Evolutionary conservation across 2,888 invertebrate species (phyloP), one percentile per base, ranked within the genome.

Genomic region (Torymus texanus): DNA sequence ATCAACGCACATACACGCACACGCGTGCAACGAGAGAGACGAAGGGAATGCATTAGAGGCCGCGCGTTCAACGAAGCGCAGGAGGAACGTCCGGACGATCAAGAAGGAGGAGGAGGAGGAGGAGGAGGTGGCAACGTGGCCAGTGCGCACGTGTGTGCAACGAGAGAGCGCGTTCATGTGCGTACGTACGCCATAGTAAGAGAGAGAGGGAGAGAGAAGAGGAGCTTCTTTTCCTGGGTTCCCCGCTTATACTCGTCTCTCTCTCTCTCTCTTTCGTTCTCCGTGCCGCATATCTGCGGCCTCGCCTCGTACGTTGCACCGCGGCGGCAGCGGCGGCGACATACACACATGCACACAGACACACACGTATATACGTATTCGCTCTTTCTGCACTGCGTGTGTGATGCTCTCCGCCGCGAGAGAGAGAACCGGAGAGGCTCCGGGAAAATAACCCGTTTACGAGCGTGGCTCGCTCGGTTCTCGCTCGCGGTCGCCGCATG

Each of bases 61-160:
- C 13, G 61, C 83, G 84, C 78, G 83, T 21, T 41, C 41, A 41
- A 8, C 41, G 29, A 3, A 29, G 82, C 73, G 81, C 74, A 77
- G 67, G 82, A 82, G 55, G 80, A 74, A 80, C 81, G 79, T 75
- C 77, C 41, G 61, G 79, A 82, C 82, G 83, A 79, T 1, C 4
- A 5, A 29, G 29, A 83, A 85, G 83, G 86, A 85, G 85, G 86
- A 86, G 86, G 79, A 41, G 41, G 41, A 41, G 41, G 83, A 85
- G 83, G 86, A 85, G 85, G 86, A 86, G 86, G 85, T 84, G 87
- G 88, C 88, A 88, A 88, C 87, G 88, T 88, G 88, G 88, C 87
- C 86, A 86, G 87, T 87, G 87, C 87, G 85, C 87, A 88, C 86
- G 87, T 84, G 53, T 53, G 59, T 13, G n/a, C 41, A 41, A 5